Evolutionary conservation across 2,888 invertebrate species (phyloP).

Genomic region (Villa cingulata): DNA sequence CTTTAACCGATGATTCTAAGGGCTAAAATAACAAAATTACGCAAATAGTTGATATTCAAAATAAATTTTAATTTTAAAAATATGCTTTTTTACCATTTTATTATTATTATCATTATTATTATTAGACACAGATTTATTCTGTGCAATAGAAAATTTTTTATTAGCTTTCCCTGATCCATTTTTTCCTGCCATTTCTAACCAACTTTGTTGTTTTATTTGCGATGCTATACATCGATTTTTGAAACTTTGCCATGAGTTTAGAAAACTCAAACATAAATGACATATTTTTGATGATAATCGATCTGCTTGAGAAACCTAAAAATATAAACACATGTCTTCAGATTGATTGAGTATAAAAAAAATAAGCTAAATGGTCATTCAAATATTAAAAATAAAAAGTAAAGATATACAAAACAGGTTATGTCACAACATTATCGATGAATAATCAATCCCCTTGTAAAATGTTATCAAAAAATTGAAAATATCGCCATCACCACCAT

Average conservation of each 20-base stretch:
- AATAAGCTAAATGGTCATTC: too few relatives aligned
- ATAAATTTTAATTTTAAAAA: too few relatives aligned
- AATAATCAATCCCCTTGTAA: too few relatives aligned
- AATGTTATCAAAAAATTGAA: too few relatives aligned
- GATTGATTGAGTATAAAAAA: too few relatives aligned
- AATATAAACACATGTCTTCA: slow-evolving; percentile 7
- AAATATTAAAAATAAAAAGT: too few relatives aligned
- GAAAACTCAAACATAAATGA: slow-evolving; percentile 35
- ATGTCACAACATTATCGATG: too few relatives aligned
- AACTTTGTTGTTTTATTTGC: slow-evolving; percentile 32
- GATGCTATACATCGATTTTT: slow-evolving; percentile 35
- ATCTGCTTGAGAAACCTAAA: slow-evolving; percentile 30
- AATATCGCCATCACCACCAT: too few relatives aligned
- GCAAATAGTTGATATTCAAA: not conserved
- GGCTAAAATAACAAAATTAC: too few relatives aligned
- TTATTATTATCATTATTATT: too few relatives aligned
- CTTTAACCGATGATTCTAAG: slow-evolving; percentile 32
- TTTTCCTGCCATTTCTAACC: slow-evolving; percentile 23
- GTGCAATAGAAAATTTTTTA: not conserved
- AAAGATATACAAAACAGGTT: too few relatives aligned
- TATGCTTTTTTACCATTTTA: not conserved
- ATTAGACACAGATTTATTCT: not conserved
- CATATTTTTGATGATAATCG: slow-evolving; percentile 33
- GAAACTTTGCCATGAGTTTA: slow-evolving; percentile 38
- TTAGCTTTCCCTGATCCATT: not conserved